These are phyloP conservation scores for Darevskia nairensis DNA, from an alignment of 2,797 vertebrate genomes.

Conservation along the genomic window DNA sequence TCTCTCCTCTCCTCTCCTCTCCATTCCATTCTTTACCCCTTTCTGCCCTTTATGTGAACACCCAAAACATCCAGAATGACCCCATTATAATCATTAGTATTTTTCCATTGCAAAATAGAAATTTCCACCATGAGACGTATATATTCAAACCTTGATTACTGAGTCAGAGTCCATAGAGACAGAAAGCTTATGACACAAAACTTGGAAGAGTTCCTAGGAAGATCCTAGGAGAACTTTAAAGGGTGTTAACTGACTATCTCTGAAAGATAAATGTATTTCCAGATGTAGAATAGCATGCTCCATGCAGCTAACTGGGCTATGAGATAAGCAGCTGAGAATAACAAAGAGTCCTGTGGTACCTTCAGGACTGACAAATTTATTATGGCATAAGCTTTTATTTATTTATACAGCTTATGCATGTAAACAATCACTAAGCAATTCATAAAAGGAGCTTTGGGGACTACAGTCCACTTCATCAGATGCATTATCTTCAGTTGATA, in stretches of 20 bases:
- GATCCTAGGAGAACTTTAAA: neutral
- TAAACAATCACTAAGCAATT: neutral
- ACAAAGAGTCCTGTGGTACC: neutral
- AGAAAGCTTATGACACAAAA: neutral
- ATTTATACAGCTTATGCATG: neutral
- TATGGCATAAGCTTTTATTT: neutral
- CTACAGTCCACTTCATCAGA: neutral
- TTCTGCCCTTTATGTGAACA: neutral
- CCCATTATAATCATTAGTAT: neutral
- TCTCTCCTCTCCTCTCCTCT: too few relatives aligned
- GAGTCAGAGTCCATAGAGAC: neutral
- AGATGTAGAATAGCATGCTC: neutral
- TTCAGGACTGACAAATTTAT: neutral
- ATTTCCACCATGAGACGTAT: neutral
- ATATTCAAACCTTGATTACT: neutral
- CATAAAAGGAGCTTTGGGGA: neutral
- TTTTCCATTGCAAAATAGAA: neutral
- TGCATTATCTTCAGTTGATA: neutral
- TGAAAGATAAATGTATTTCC: neutral
- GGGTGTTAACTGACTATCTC: neutral
- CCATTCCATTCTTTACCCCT: too few relatives aligned
- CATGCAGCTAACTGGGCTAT: neutral
- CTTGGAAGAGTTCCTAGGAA: neutral
- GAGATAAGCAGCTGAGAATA: neutral
- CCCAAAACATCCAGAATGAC: neutral